Conservation (phyloP, 2,888 invertebrate species). For the Dicroscelio sp. region DNA sequence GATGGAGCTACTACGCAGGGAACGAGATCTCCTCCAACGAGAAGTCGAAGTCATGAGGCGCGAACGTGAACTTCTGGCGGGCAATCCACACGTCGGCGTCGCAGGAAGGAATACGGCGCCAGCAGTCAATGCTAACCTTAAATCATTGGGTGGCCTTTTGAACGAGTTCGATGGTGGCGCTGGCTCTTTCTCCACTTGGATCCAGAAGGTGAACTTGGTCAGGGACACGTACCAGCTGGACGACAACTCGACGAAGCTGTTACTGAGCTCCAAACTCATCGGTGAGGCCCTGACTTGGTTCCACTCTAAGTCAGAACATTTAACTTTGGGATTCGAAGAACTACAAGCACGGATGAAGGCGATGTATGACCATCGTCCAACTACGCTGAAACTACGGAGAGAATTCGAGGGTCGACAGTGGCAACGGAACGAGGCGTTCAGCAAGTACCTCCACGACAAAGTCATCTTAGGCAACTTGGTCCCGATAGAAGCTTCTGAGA, state of each 20-base stretch:
- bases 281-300: constrained; percentile 25
- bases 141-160: constrained; percentile 58
- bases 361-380: constrained; percentile 77
- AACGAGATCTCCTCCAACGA: neutral
- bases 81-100: neutral
- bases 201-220: constrained; percentile 68
- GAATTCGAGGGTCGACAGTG: constrained; percentile 81
- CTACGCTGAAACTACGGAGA: constrained; percentile 62
- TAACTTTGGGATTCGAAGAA: neutral
- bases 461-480: neutral
- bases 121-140: neutral
- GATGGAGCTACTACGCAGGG: neutral
- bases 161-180: constrained; percentile 66
- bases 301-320: constrained; percentile 35
- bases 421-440: constrained; percentile 71
- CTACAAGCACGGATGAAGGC: neutral
- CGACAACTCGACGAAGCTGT: constrained; percentile 65
- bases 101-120: neutral
- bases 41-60: neutral
- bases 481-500: neutral
- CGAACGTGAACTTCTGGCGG: neutral
- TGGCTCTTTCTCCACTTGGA: constrained; percentile 69
- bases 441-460: constrained; percentile 80
- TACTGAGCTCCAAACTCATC: constrained; percentile 57
- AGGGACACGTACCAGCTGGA: constrained; percentile 58